Percentiles rank a stretch among this genome's conserved stretches.
phyloP scores from a whole-genome alignment of 30 jellyfish, hydroid and myxozoan species.

The Turritopsis rubra region DNA sequence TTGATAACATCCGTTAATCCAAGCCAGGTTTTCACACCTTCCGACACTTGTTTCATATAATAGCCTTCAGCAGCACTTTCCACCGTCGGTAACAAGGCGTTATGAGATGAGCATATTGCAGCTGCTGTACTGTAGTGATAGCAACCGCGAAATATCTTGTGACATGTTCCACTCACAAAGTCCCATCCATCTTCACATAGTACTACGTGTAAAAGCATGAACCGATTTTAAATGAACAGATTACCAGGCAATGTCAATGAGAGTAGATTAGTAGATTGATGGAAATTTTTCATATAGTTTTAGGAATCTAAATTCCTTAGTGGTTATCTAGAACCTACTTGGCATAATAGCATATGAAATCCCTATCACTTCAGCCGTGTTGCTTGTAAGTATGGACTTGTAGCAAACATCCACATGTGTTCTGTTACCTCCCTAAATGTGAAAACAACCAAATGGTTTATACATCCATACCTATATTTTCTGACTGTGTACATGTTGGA shows the following conservation, averaged over 20 bases:
- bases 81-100: conserved; percentile 21
- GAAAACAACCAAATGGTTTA: no score
- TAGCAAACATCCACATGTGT: not conserved
- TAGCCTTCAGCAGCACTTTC: not conserved
- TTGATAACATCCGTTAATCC: not conserved
- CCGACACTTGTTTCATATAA: not conserved
- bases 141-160: not conserved
- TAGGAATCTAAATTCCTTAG: not conserved
- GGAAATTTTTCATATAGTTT: not conserved
- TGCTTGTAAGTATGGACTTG: not conserved
- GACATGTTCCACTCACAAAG: conserved; percentile 6
- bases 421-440: not conserved
- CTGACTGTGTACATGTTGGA: not conserved
- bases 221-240: no score
- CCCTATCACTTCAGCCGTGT: not conserved
- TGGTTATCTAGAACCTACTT: not conserved
- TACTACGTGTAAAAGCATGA: not conserved
- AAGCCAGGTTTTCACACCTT: conserved; percentile 1
- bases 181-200: conserved; percentile 11
- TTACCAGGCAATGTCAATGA: no score
- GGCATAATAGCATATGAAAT: not conserved
- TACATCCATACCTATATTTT: no score
- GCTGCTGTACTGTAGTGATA: not conserved
- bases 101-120: not conserved
- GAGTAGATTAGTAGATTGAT: not conserved